Evolutionary conservation across 2,113 vertebrate genomes (phyloP), one percentile per base, ranked within the genome.

Genomic region (Tricholaema leucomelas): DNA sequence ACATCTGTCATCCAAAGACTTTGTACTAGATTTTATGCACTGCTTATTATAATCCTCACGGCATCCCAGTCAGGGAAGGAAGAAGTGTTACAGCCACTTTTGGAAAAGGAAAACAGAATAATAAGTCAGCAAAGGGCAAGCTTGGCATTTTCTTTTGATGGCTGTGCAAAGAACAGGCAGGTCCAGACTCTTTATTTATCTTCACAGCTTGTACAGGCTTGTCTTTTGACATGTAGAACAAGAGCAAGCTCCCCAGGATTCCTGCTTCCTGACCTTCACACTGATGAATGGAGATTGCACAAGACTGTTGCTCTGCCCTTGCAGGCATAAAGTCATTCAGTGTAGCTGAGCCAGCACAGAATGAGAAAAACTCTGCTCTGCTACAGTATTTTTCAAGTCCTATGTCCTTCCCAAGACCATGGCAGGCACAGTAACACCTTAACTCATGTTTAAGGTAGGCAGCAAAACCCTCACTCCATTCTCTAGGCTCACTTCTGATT

Each of bases 271-370:
- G 92, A 91, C 83, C 94, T 92, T 93, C 88, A 66, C 46, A 12
- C 77, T 93, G 87, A 77, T 95, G 91, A 94, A 91, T 92, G 91
- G 85, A 93, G 87, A 85, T 92, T 93, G 82, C 91, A 70, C 88
- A 91, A 91, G 82, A 46, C 88, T 58, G 48, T 38, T 80, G 38
- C 54, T 94, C 46, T 92, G 85, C 69, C 82, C 91, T 94, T 86
- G 85, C 64, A 58, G 89, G 90, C 93, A 90, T 71, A 77, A 92
- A 92, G 79, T 87, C 82, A 91, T 82, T 85, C 81, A 87, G 85
- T n/a, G 61, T 38, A 87, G 87, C 91, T 95, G 90, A 95, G 82
- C 73, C 90, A 93, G 79, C 72, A 82, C 36, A 85, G 75, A 92
- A 73, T 5, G 14, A 94, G 93, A 91, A 90, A 85, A 93, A 63